These are phyloP conservation scores for Pocillopora grandis DNA, from an alignment of 92 coral and sea anemone species.

Conservation along the genomic window DNA sequence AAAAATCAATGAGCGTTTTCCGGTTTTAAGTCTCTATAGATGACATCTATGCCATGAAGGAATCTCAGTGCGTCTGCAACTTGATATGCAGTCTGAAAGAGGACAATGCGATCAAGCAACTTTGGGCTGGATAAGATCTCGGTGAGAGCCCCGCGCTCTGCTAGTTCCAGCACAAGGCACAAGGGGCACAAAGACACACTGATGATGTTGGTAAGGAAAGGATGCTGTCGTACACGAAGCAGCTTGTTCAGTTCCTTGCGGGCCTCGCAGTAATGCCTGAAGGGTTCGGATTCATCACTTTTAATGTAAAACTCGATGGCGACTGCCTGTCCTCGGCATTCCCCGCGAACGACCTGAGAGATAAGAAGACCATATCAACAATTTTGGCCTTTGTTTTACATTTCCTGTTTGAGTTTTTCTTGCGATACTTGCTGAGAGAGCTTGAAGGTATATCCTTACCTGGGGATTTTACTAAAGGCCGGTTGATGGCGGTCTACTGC, in stretches of 20 bases:
- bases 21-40: constrained; percentile 94
- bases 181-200: constrained; percentile 96
- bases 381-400: neutral
- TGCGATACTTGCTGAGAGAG: neutral
- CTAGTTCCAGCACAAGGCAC: constrained; percentile 93
- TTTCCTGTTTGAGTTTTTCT: neutral
- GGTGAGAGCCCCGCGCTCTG: constrained; percentile 82
- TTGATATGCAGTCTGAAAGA: constrained; percentile 89
- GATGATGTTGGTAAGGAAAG: constrained; percentile 84
- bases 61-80: constrained; percentile 92
- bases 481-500: no score
- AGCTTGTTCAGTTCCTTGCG: constrained; percentile 92
- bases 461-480: no score
- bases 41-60: constrained; percentile 79
- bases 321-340: constrained; percentile 80
- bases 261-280: constrained; percentile 85
- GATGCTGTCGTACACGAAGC: constrained; percentile 95
- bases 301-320: constrained; percentile 79
- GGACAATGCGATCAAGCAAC: constrained; percentile 71
- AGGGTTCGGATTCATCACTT: constrained; percentile 72
- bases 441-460: no score
- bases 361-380: neutral
- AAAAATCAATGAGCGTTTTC: constrained; percentile 95
- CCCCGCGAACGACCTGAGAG: constrained; percentile 68
- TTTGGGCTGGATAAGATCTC: constrained; percentile 57